Percentiles rank a stretch among this genome's conserved stretches.
Evolutionary conservation across 2,888 invertebrate species (phyloP).

Genomic region (Sphaeridia pumilis): DNA sequence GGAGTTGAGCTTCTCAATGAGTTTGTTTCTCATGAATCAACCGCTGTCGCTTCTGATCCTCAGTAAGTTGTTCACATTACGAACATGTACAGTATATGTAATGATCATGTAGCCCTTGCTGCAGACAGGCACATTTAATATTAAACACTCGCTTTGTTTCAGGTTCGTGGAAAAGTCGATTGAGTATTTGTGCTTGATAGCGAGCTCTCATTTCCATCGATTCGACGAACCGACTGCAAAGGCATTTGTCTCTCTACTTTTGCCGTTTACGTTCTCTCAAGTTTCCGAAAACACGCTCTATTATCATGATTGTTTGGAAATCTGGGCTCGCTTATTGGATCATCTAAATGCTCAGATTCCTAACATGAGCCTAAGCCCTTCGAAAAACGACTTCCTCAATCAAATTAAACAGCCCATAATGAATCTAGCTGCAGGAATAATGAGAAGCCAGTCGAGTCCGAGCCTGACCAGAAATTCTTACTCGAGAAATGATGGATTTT

Average conservation of each 20-base stretch:
- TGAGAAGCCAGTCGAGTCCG: too few relatives aligned
- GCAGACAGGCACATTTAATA: too few relatives aligned
- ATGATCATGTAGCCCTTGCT: too few relatives aligned
- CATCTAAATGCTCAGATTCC: slow-evolving; percentile 38
- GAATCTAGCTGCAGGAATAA: slow-evolving; percentile 29
- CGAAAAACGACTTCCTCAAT: slow-evolving; percentile 29
- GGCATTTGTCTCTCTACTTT: slow-evolving; percentile 63
- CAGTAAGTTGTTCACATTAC: slow-evolving; percentile 23
- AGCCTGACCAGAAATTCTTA: too few relatives aligned
- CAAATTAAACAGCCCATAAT: slow-evolving; percentile 33
- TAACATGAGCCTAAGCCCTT: slow-evolving; percentile 32
- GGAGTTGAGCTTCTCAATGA: slow-evolving; percentile 28
- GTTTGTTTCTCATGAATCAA: slow-evolving; percentile 12
- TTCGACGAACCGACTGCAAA: slow-evolving; percentile 48
- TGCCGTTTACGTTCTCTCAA: slow-evolving; percentile 72
- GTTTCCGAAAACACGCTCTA: slow-evolving; percentile 51
- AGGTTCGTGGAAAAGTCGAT: slow-evolving; percentile 71
- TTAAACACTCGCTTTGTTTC: slow-evolving; percentile 39
- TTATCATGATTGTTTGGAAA: slow-evolving; percentile 63
- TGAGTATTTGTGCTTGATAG: slow-evolving; percentile 64
- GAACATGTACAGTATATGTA: too few relatives aligned
- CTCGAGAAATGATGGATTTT: too few relatives aligned
- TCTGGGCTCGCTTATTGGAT: slow-evolving; percentile 54
- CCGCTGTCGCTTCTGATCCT: slow-evolving; percentile 6
- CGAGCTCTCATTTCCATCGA: slow-evolving; percentile 65